A percentile compares a stretch with the other conserved stretches of the same genome.
Conservation (phyloP, 2,797 vertebrate genomes). For the Merluccius polli region DNA sequence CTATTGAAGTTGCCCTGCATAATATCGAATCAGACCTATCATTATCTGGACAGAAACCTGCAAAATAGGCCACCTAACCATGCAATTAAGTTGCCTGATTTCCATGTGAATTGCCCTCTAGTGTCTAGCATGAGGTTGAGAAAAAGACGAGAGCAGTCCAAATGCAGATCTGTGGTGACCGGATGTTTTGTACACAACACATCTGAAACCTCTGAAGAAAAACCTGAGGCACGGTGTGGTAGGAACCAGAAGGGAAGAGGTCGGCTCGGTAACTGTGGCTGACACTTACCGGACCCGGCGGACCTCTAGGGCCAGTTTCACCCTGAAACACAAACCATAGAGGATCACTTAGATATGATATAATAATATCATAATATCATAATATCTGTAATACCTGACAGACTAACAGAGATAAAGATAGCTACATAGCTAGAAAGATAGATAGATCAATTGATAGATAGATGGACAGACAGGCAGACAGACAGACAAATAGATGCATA, state of each 20-base stretch:
- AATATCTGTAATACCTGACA: slow-evolving; percentile 3
- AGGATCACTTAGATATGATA: not conserved
- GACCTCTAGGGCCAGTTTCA: slow-evolving; percentile 74
- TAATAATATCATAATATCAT: slow-evolving; percentile 22
- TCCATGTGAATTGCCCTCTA: slow-evolving; percentile 54
- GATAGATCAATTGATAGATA: not conserved
- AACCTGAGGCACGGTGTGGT: not conserved
- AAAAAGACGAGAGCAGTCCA: slow-evolving; percentile 41
- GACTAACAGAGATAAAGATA: slow-evolving; percentile 2
- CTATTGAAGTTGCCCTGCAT: not conserved
- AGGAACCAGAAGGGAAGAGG: not conserved
- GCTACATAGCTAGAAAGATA: not conserved
- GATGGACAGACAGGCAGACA: not conserved
- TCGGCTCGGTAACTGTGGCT: not conserved
- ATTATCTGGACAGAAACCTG: not conserved
- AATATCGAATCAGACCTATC: not conserved
- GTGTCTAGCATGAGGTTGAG: slow-evolving; percentile 34
- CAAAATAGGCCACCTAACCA: not conserved
- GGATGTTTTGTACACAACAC: too few species aligned
- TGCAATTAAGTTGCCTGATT: slow-evolving; percentile 55
- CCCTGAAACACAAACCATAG: slow-evolving; percentile 62
- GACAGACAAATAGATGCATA: not conserved
- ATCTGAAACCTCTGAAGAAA: too few species aligned
- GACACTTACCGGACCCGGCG: slow-evolving; percentile 77
- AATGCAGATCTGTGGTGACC: not conserved